A percentile compares a stretch with the other conserved stretches of the same genome.
phyloP scores from a whole-genome alignment of 2,797 vertebrate species.

The Pseudocheirus occidentalis region DNA sequence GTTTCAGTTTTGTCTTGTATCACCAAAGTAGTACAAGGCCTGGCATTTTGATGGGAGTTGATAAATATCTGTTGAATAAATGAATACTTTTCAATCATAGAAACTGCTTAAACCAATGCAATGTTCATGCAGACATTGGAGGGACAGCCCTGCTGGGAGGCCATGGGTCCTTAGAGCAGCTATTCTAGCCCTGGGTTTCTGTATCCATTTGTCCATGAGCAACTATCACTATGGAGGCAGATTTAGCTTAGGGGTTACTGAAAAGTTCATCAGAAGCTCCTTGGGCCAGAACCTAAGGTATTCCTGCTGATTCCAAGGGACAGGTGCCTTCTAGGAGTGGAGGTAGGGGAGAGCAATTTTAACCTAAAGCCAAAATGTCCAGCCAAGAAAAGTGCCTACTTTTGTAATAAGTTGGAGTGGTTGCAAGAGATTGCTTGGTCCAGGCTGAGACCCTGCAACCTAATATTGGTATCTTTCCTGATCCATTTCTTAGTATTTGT shows the following conservation, averaged over 20 bases:
- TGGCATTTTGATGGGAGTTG: neutral
- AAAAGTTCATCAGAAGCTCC: neutral
- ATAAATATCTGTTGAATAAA: neutral
- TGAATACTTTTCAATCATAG: neutral
- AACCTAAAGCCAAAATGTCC: conserved; percentile 23
- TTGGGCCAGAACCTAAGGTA: neutral
- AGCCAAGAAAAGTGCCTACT: neutral
- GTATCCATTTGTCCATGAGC: neutral
- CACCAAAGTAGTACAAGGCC: neutral
- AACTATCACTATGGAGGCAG: neutral
- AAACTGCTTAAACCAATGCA: neutral
- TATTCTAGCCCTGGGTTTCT: neutral
- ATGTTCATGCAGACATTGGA: neutral
- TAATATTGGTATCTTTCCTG: neutral
- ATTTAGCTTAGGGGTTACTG: neutral
- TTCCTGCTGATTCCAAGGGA: neutral
- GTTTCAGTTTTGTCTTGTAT: neutral
- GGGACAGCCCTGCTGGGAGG: neutral
- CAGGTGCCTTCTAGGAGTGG: neutral
- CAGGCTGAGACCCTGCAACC: neutral
- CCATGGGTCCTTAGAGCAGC: neutral
- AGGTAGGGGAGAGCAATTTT: neutral
- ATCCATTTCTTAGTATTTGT: neutral
- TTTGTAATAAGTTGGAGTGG: conserved; percentile 1
- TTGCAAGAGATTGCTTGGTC: neutral